A percentile compares a stretch with the other conserved stretches of the same genome.
Evolutionary conservation across 2,797 vertebrate species (phyloP).

Genomic region (Poecile montanus): DNA sequence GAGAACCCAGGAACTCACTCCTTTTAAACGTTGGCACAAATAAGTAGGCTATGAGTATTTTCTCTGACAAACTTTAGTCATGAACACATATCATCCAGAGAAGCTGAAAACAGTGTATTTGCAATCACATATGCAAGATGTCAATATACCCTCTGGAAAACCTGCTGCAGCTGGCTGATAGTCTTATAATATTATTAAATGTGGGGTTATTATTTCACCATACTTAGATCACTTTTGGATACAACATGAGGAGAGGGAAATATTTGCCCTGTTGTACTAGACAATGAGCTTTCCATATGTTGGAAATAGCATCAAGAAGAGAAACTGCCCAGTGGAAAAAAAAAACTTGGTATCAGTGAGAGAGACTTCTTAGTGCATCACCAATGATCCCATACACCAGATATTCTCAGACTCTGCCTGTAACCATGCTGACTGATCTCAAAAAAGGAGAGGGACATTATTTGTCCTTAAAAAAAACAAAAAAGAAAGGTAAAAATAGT

Average conservation of each 20-base stretch:
- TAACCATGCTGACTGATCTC: constrained; percentile 19
- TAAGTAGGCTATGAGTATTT: not conserved
- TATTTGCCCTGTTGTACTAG: not conserved
- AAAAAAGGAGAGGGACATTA: constrained; percentile 7
- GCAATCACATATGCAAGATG: not conserved
- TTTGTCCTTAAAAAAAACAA: constrained; percentile 1
- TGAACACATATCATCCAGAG: not conserved
- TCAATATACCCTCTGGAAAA: constrained; percentile 29
- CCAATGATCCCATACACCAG: not conserved
- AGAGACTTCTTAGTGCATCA: not conserved
- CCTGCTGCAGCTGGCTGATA: constrained; percentile 14
- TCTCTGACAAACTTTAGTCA: not conserved
- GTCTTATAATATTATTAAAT: not conserved
- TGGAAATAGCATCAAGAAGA: constrained; percentile 13
- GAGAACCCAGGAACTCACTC: not conserved
- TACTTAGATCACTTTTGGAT: constrained; percentile 59
- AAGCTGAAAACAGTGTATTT: constrained; percentile 4
- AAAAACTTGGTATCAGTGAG: constrained; percentile 21
- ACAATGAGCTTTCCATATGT: constrained; percentile 49
- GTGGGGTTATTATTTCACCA: constrained; percentile 21
- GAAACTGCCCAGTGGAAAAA: not conserved
- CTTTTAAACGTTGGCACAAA: not conserved
- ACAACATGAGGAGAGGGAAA: not conserved
- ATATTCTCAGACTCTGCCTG: constrained; percentile 18
- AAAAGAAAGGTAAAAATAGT: constrained; percentile 41